Conservation (phyloP, 2,888 invertebrate genomes). For the Nomada lathburiana region DNA sequence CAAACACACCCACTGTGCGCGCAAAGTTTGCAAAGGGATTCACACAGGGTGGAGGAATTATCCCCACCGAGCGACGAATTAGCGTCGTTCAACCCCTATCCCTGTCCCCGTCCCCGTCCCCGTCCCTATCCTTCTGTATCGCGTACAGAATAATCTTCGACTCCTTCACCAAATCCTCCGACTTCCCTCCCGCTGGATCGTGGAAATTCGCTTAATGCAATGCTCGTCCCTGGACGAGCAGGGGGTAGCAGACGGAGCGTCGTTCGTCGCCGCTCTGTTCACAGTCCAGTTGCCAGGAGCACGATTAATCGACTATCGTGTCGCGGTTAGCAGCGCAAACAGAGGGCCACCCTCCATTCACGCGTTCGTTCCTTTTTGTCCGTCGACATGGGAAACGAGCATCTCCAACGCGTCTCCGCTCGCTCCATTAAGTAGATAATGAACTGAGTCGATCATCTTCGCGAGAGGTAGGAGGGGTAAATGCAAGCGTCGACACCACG, state of each 20-base stretch:
- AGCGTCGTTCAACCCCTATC: slow-evolving; percentile 33
- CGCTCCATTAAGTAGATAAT: slow-evolving; percentile 79
- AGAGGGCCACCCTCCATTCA: slow-evolving; percentile 45
- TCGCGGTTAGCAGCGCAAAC: slow-evolving; percentile 39
- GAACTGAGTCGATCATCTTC: slow-evolving; percentile 50
- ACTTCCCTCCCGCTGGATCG: slow-evolving; percentile 28
- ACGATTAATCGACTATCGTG: slow-evolving; percentile 70
- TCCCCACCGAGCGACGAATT: slow-evolving; percentile 41
- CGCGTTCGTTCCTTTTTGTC: slow-evolving; percentile 57
- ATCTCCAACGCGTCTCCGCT: slow-evolving; percentile 71
- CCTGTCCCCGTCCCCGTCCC: background rate
- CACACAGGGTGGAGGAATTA: slow-evolving; percentile 42
- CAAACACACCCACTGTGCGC: slow-evolving; percentile 77
- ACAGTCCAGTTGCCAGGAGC: slow-evolving; percentile 74
- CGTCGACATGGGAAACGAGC: slow-evolving; percentile 82
- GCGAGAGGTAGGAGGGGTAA: background rate
- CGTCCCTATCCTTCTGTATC: background rate
- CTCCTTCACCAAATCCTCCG: background rate
- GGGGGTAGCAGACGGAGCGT: no score
- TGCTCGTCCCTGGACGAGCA: no score
- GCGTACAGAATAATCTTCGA: background rate
- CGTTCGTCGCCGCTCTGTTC: slow-evolving; percentile 73
- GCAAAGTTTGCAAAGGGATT: slow-evolving; percentile 58
- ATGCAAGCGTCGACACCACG: background rate
- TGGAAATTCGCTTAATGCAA: background rate